A percentile compares a stretch with the other conserved stretches of the same genome.
These are phyloP conservation scores for Ennomos erosarius DNA, from an alignment of 2,888 invertebrate species.

Conservation along the genomic window DNA sequence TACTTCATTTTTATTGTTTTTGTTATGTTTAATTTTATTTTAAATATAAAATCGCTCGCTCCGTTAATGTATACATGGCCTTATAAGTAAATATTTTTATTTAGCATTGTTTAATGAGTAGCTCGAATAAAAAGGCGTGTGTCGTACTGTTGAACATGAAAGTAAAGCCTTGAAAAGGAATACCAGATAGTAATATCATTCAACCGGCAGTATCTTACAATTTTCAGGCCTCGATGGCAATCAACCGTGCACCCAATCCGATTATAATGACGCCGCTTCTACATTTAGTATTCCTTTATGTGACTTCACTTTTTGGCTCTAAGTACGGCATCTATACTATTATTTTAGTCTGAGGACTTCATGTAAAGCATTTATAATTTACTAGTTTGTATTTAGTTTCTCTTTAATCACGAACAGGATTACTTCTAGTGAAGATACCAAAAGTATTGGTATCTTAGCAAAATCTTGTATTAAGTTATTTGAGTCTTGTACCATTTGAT, in stretches of 20 bases:
- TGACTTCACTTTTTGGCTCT: too few relatives aligned
- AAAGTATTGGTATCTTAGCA: slow-evolving; percentile 18
- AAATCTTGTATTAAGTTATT: slow-evolving; percentile 18
- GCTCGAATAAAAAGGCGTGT: too few relatives aligned
- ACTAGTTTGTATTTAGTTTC: slow-evolving; percentile 14
- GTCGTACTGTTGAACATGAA: too few relatives aligned
- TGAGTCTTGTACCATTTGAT: slow-evolving; percentile 17
- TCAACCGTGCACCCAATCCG: too few relatives aligned
- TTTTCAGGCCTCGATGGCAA: too few relatives aligned
- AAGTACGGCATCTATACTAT: too few relatives aligned
- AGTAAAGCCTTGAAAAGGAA: too few relatives aligned
- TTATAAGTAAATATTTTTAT: slow-evolving; percentile 33
- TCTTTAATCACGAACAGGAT: slow-evolving; percentile 6
- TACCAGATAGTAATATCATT: too few relatives aligned
- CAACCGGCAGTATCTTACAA: too few relatives aligned
- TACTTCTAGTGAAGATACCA: slow-evolving; percentile 13
- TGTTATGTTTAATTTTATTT: slow-evolving; percentile 1
- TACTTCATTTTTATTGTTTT: neutral
- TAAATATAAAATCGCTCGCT: slow-evolving; percentile 17
- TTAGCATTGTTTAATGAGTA: slow-evolving; percentile 1
- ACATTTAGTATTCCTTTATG: too few relatives aligned
- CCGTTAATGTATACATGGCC: slow-evolving; percentile 37
- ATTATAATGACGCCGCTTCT: too few relatives aligned
- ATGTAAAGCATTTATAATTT: slow-evolving; percentile 60
- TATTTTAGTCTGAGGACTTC: slow-evolving; percentile 24